Evolutionary conservation across 2,888 invertebrate species (phyloP).

Genomic region (Sisyra terminalis): DNA sequence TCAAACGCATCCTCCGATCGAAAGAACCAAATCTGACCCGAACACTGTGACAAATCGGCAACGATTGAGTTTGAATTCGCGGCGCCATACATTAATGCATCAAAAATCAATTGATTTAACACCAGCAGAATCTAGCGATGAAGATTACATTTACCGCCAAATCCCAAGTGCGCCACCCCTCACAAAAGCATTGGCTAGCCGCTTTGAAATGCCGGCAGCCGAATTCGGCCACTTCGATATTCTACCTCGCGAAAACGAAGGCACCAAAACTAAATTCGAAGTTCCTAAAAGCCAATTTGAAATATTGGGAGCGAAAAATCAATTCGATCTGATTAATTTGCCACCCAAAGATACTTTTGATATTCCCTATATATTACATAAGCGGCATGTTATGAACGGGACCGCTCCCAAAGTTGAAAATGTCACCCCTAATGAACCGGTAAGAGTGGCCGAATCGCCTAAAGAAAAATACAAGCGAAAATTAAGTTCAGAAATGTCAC

Average conservation of each 20-base stretch:
- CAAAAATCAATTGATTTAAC: constrained; percentile 74
- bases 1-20: constrained; percentile 47
- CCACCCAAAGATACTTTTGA: constrained; percentile 44
- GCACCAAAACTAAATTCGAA: constrained; percentile 46
- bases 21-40: constrained; percentile 75
- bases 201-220: constrained; percentile 27
- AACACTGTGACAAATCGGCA: constrained; percentile 59
- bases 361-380: constrained; percentile 72
- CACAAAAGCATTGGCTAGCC: constrained; percentile 32
- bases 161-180: constrained; percentile 55
- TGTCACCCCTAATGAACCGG: constrained; percentile 11
- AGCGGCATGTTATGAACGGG: constrained; percentile 73
- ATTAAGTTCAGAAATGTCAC: constrained; percentile 37
- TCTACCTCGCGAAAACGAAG: constrained; percentile 30
- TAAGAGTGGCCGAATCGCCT: constrained; percentile 7
- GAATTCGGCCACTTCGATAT: constrained; percentile 47
- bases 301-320: constrained; percentile 31
- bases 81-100: constrained; percentile 67
- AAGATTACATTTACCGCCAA: constrained; percentile 61
- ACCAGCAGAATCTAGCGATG: constrained; percentile 71
- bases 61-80: constrained; percentile 51
- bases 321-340: constrained; percentile 27
- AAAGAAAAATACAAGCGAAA: constrained; percentile 11
- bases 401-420: constrained; percentile 39
- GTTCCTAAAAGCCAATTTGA: constrained; percentile 57